Evolutionary conservation across 2,888 invertebrate species (phyloP), one percentile per base, ranked within the genome.

Genomic region (Ectemnius lituratus): DNA sequence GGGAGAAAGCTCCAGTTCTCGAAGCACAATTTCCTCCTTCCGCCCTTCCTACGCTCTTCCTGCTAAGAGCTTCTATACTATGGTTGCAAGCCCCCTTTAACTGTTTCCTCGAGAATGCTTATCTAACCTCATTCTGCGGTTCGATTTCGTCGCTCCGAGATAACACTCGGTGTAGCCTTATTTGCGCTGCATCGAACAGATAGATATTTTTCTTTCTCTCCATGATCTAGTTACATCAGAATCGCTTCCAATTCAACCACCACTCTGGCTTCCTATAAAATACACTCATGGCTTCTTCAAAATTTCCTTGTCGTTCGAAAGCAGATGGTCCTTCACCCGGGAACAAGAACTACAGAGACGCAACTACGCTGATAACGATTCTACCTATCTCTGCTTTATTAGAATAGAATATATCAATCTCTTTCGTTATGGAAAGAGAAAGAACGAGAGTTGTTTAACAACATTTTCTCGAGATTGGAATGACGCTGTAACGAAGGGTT

Each of bases 11-110:
- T 60, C 67, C 68, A 74, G 76, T 80, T 80, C 80, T 62, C 62
- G 68, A 76, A 80, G 72, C 80, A 72, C 78, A 80, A 81, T 80
- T 80, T 80, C 78, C 78, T 74, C 59, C 62, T 27, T 68, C 68
- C 47, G 56, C 59, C 58, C 37, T 62, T 60, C 58, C 64, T 68
- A 61, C 28, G 47, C 57, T 60, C 69, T 66, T 56, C 59, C 63
- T 49, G 56, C 8, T 11, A 49, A 62, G 28, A 20, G 20, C 14
- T 60, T 20, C 56, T 16, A 11, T 20, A 60, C 65, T 37, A 37
- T 37, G 37, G 37, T 8, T 6, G 6, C 27, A 58, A 52, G 37
- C n/a, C n/a, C 27, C 62, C 37, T 47, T 56, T 23, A 67, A 52
- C 70, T 18, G 18, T 57, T 67, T 70, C 75, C 56, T 49, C 64